Base-by-base conservation (phyloP, 2,888 invertebrate genomes). In the Agrilus biguttatus region DNA sequence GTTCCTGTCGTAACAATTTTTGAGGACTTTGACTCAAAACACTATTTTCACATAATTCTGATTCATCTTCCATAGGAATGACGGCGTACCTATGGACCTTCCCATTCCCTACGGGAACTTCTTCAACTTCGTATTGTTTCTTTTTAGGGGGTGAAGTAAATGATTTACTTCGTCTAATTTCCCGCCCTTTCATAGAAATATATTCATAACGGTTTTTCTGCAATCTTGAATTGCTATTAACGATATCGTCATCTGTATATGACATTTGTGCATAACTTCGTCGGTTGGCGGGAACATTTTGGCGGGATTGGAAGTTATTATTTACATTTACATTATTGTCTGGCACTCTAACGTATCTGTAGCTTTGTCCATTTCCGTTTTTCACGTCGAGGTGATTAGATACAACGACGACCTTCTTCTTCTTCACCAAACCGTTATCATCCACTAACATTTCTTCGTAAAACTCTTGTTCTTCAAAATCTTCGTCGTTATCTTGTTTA, bases 31-130 rank as follows among this genome's bases (percentile, higher is more conserved):
- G 28, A 28, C 28, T 28, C 28, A 28, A 28, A 28, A 28, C 23
- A 23, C 37, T 21, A 8, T 37, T 37, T 2, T 14, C 14, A 12
- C 17, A 12, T 8, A 70, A 44, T 36, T 56, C 56, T 6, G 63
- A 66, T 52, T 75, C 75, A 13, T 79, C 79, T 12, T 79, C 78
- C 0, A 77, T 73, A 33, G 78, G 78, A 46, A 79, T 78, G 7
- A 80, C 75, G 63, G 79, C 66, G 67, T 79, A 69, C 63, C 77
- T 57, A 67, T 77, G 57, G 65, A 61, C 67, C 68, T 71, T 41
- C 66, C 63, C 35, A 67, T 75, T 59, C 41, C 77, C 75, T 0
- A 78, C 74, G 45, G 74, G 74, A 32, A 73, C 70, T 50, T 73
- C 73, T 49, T 68, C 67, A 0, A 65, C 66, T 28, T 70, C 46